These are phyloP conservation scores for Xanthia icteritia DNA, from an alignment of 2,888 invertebrate genomes.

Conservation along the genomic window DNA sequence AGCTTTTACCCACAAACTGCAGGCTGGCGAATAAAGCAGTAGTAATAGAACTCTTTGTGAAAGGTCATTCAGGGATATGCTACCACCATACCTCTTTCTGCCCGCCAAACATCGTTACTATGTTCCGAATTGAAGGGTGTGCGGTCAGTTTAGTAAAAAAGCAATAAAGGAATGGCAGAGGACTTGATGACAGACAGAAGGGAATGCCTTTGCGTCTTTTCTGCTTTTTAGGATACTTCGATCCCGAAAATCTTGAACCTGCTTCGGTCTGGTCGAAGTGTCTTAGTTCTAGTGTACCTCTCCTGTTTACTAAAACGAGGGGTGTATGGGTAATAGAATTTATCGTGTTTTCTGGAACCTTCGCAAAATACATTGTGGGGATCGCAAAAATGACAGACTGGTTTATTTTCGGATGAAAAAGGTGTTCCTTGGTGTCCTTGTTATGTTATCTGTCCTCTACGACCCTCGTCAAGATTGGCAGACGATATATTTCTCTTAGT, in stretches of 20 bases:
- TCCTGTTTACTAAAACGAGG: not conserved
- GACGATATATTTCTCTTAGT: not conserved
- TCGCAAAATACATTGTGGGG: not conserved
- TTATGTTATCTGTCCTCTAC: conserved; percentile 15
- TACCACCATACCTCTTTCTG: no score
- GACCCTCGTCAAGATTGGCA: conserved; percentile 18
- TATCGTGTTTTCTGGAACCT: no score
- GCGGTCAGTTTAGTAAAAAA: not conserved
- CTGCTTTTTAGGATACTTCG: not conserved
- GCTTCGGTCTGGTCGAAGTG: not conserved
- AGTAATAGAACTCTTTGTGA: not conserved
- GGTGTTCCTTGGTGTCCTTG: conserved; percentile 7
- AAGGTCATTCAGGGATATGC: not conserved
- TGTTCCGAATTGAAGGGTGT: not conserved
- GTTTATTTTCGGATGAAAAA: conserved; percentile 12
- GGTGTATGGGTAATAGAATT: not conserved
- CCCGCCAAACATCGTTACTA: not conserved
- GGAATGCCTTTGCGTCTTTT: not conserved
- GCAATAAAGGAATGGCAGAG: not conserved
- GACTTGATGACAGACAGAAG: no score
- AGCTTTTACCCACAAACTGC: not conserved
- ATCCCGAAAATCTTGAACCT: not conserved
- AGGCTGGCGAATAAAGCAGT: not conserved
- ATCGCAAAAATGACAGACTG: conserved; percentile 3
- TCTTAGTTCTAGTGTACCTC: not conserved